These are phyloP conservation scores for Pachyuromys duprasi DNA, from an alignment of 2,797 vertebrate genomes.

Conservation along the genomic window DNA sequence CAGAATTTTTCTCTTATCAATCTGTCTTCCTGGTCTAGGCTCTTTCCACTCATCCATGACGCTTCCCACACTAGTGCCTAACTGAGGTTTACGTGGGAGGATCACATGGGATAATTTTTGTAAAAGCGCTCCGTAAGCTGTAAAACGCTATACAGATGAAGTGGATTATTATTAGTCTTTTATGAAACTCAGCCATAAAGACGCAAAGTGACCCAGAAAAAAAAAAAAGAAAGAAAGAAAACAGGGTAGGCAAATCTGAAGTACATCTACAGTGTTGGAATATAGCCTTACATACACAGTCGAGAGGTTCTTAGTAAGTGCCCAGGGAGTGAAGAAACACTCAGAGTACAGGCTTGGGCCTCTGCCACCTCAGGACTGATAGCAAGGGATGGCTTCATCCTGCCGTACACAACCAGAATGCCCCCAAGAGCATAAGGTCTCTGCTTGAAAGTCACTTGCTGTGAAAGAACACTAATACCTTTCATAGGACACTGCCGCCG, in stretches of 20 bases:
- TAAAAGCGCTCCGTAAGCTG: conserved; percentile 69
- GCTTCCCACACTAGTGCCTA: conserved; percentile 35
- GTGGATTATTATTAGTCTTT: conserved; percentile 67
- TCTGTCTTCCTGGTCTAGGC: conserved; percentile 25
- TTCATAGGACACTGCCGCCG: background rate
- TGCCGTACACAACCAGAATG: conserved; percentile 28
- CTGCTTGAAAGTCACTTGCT: conserved; percentile 35
- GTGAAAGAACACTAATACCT: background rate
- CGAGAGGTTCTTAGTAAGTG: conserved; percentile 6
- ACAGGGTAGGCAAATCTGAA: conserved; percentile 58
- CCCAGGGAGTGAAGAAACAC: conserved; percentile 19
- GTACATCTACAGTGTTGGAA: background rate
- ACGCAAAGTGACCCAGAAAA: conserved; percentile 70
- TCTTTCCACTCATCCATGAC: conserved; percentile 41
- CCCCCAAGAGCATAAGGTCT: background rate
- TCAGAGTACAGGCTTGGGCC: background rate
- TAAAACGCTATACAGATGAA: conserved; percentile 68
- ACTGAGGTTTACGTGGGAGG: conserved; percentile 55
- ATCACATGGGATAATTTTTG: conserved; percentile 69
- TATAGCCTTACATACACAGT: background rate
- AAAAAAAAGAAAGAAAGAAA: conserved; percentile 67
- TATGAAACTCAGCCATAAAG: conserved; percentile 61
- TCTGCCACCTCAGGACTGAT: background rate
- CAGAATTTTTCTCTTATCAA: conserved; percentile 35
- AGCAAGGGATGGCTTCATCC: conserved; percentile 24